Percentiles rank a stretch among this genome's conserved stretches.
These are phyloP conservation scores for Amiota mariae DNA, from an alignment of 2,888 invertebrate species.

Conservation along the genomic window DNA sequence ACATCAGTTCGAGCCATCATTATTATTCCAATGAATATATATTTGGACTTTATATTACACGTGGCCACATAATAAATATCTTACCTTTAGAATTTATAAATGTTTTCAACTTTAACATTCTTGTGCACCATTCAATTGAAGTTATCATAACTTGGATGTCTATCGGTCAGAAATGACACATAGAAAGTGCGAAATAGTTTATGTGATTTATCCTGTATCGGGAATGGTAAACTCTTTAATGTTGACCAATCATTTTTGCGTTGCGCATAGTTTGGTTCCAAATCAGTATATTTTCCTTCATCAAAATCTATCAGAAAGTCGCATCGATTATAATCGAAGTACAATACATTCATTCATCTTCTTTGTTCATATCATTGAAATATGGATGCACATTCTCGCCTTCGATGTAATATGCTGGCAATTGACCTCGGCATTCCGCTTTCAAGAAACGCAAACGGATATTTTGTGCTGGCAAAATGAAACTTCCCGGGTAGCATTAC, in stretches of 20 bases:
- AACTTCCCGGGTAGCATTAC: conserved; percentile 96
- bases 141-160: conserved; percentile 80
- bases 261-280: conserved; percentile 87
- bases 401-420: conserved; percentile 87
- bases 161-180: conserved; percentile 83
- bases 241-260: conserved; percentile 82
- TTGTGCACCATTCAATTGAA: conserved; percentile 79
- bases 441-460: conserved; percentile 88
- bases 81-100: background rate
- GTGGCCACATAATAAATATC: background rate
- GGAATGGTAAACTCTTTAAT: conserved; percentile 81
- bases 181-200: conserved; percentile 88
- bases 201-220: conserved; percentile 84
- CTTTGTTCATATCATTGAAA: conserved; percentile 94
- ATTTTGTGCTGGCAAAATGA: conserved; percentile 87
- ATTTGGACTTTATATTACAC: background rate
- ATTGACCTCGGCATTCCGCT: conserved; percentile 91
- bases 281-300: conserved; percentile 78
- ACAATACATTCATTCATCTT: conserved; percentile 85
- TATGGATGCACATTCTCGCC: conserved; percentile 84
- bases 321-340: conserved; percentile 83
- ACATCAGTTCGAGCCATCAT: background rate
- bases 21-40: background rate
- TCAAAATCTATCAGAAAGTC: conserved; percentile 91
- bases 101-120: conserved; percentile 39